Conservation (phyloP, 2,113 vertebrate species). For the Nyctibius bracteatus region DNA sequence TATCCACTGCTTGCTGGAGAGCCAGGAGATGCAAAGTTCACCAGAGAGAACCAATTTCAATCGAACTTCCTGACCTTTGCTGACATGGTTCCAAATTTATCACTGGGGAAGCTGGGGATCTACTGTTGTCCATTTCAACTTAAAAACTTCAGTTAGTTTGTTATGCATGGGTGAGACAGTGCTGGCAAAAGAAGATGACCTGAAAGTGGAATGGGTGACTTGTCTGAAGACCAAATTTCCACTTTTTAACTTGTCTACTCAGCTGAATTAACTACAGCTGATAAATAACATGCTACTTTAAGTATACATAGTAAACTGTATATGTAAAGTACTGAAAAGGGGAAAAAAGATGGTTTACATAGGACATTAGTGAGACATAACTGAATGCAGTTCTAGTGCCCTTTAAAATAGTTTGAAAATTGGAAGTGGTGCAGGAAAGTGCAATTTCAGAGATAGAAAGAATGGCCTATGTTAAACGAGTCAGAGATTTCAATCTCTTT, state of each 20-base stretch:
- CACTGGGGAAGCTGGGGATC: background rate
- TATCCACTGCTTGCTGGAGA: conserved; percentile 2
- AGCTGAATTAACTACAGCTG: background rate
- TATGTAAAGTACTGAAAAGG: background rate
- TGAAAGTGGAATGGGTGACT: background rate
- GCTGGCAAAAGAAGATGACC: background rate
- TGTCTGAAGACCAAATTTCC: background rate
- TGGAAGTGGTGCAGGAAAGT: background rate
- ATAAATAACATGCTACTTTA: background rate
- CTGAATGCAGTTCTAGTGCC: background rate
- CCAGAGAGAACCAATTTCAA: background rate
- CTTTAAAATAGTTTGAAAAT: background rate
- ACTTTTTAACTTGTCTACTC: background rate
- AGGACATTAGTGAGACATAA: background rate
- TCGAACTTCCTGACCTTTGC: background rate
- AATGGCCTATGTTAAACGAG: background rate
- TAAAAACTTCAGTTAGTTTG: background rate
- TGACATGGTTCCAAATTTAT: conserved; percentile 6
- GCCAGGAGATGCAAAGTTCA: background rate
- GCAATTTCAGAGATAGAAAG: background rate
- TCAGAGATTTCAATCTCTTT: background rate
- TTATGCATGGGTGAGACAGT: background rate
- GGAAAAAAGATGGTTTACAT: background rate
- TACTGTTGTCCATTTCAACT: background rate
- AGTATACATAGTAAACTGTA: background rate